Evolutionary conservation across 2,113 vertebrate genomes (phyloP).

Genomic region (Lanius ludovicianus): DNA sequence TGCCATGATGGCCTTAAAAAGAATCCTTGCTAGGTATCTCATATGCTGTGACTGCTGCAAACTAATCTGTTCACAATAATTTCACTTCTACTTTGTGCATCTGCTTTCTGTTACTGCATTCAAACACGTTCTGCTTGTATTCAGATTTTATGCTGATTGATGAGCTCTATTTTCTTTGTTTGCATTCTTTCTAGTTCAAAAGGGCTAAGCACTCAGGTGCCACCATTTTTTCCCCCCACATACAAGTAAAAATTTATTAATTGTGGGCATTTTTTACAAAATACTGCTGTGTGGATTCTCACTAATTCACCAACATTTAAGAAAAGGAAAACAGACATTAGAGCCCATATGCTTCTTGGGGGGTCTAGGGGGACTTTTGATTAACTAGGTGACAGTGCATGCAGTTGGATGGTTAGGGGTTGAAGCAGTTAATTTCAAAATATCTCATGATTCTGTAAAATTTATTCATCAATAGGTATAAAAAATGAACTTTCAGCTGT

Average conservation of each 20-base stretch:
- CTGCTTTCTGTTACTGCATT: neutral
- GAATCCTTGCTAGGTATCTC: neutral
- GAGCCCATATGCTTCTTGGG: neutral
- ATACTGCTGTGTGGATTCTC: neutral
- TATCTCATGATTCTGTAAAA: neutral
- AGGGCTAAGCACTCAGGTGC: neutral
- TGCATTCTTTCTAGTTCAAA: neutral
- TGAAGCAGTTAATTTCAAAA: neutral
- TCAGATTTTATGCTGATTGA: neutral
- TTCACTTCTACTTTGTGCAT: neutral
- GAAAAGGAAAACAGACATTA: neutral
- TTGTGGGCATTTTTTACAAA: neutral
- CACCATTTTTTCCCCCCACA: accelerated
- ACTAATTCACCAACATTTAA: neutral
- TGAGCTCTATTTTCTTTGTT: neutral
- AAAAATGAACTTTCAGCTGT: neutral
- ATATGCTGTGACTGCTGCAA: neutral
- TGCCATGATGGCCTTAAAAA: neutral
- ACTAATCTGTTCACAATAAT: neutral
- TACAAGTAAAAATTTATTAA: neutral
- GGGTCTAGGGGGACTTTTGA: neutral
- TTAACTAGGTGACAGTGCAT: neutral
- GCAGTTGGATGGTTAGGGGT: neutral
- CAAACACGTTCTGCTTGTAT: neutral
- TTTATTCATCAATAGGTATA: neutral